Conservation (phyloP, 2,888 invertebrate genomes). For the Cheilosia impressa region DNA sequence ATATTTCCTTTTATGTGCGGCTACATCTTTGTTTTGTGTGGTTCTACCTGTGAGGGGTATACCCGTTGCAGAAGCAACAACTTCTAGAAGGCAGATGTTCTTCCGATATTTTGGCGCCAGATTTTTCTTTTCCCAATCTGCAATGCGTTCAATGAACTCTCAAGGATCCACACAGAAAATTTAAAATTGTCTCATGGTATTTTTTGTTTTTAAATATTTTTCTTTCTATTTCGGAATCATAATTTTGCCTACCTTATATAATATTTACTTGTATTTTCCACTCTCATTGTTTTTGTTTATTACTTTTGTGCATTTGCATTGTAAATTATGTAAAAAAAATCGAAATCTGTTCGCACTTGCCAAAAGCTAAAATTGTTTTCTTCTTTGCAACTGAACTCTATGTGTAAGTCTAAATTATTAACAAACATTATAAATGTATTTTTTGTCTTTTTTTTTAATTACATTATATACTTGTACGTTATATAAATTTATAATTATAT, state of each 20-base stretch:
- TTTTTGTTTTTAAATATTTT: conserved; percentile 12
- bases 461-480: conserved; percentile 31
- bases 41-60: conserved; percentile 19
- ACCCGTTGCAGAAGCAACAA: conserved; percentile 38
- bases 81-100: conserved; percentile 57
- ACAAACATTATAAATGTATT: conserved; percentile 59
- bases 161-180: neutral
- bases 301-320: conserved; percentile 59
- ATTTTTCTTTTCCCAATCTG: conserved; percentile 7
- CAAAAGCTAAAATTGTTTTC: conserved; percentile 16
- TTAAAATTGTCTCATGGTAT: conserved; percentile 20
- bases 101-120: conserved; percentile 56
- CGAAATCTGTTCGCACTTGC: conserved; percentile 30
- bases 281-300: conserved; percentile 26
- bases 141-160: conserved; percentile 25
- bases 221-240: conserved; percentile 29
- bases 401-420: conserved; percentile 50
- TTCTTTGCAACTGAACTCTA: conserved; percentile 42
- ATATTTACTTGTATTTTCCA: conserved; percentile 21
- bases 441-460: conserved; percentile 11
- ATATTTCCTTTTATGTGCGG: conserved; percentile 11
- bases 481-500: conserved; percentile 36
- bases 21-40: conserved; percentile 19
- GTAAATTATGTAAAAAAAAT: conserved; percentile 54
- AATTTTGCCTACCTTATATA: conserved; percentile 17